These are phyloP conservation scores for Actinemys pallida DNA, from an alignment of 2,113 vertebrate species.

Conservation along the genomic window DNA sequence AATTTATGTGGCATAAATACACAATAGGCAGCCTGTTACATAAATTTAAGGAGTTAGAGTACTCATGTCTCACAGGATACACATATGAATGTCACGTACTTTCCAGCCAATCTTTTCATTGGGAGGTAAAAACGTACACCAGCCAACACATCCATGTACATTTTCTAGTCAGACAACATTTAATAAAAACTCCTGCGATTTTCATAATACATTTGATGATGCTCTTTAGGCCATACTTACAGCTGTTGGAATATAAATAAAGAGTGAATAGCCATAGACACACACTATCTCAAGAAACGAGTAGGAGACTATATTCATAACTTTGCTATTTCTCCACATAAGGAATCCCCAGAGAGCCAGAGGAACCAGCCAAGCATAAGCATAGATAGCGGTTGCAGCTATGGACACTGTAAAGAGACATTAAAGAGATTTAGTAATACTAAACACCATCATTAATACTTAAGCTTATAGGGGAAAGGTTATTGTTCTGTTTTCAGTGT, in stretches of 20 bases:
- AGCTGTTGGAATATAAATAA: conserved; percentile 94
- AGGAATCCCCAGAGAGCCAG: conserved; percentile 94
- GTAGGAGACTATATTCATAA: conserved; percentile 92
- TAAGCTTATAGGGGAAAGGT: conserved; percentile 5
- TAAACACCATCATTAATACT: not conserved
- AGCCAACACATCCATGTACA: not conserved
- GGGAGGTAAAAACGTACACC: not conserved
- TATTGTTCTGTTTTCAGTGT: not conserved
- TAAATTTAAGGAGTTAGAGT: not conserved
- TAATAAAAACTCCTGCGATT: not conserved
- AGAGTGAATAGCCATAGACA: conserved; percentile 96
- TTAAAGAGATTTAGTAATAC: not conserved
- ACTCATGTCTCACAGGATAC: not conserved
- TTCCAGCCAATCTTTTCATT: not conserved
- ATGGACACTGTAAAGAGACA: conserved; percentile 88
- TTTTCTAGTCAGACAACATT: not conserved
- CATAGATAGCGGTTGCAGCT: conserved; percentile 93
- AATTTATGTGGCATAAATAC: not conserved
- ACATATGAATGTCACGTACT: not conserved
- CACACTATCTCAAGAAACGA: conserved; percentile 97
- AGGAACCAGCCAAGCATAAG: conserved; percentile 94
- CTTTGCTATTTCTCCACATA: conserved; percentile 93
- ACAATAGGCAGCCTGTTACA: not conserved
- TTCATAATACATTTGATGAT: not conserved
- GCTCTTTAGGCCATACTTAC: conserved; percentile 76